phyloP scores from a whole-genome alignment of 1,140 invertebrate genomes.

The Calephelis virginiensis region DNA sequence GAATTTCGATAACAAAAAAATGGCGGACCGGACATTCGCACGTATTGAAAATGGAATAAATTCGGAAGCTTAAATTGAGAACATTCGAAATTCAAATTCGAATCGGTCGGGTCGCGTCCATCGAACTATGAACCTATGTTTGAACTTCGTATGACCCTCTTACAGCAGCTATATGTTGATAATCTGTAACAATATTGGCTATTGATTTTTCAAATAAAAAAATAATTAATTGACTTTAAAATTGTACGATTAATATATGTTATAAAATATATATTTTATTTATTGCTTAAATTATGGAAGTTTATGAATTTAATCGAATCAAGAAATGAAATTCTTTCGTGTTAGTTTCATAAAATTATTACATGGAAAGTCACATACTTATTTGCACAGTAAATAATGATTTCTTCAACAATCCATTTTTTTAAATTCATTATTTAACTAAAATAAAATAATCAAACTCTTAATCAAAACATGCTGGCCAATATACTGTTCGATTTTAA shows the following conservation, averaged over 20 bases:
- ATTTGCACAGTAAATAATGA: not conserved
- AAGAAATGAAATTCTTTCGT: too few relatives aligned
- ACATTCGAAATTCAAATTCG: slow-evolving; percentile 45
- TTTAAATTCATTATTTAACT: too few relatives aligned
- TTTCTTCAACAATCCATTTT: not conserved
- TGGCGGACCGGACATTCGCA: slow-evolving; percentile 26
- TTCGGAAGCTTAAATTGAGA: slow-evolving; percentile 36
- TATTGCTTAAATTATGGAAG: too few relatives aligned
- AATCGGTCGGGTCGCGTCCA: slow-evolving; percentile 35
- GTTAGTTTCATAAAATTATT: too few relatives aligned
- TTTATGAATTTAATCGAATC: too few relatives aligned
- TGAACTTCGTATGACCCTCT: slow-evolving; percentile 40
- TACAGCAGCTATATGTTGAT: slow-evolving; percentile 24
- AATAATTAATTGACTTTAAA: too few relatives aligned
- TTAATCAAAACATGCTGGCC: too few relatives aligned
- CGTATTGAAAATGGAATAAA: slow-evolving; percentile 31
- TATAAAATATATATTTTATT: too few relatives aligned
- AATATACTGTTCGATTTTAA: too few relatives aligned
- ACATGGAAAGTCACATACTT: too few relatives aligned
- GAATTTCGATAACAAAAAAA: slow-evolving; percentile 25
- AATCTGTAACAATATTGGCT: slow-evolving; percentile 8
- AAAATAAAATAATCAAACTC: too few relatives aligned
- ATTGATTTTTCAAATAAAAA: not conserved
- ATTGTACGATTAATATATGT: too few relatives aligned
- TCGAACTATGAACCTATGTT: slow-evolving; percentile 42